Conservation (phyloP, 2,113 vertebrate genomes). For the Nothocercus julius region DNA sequence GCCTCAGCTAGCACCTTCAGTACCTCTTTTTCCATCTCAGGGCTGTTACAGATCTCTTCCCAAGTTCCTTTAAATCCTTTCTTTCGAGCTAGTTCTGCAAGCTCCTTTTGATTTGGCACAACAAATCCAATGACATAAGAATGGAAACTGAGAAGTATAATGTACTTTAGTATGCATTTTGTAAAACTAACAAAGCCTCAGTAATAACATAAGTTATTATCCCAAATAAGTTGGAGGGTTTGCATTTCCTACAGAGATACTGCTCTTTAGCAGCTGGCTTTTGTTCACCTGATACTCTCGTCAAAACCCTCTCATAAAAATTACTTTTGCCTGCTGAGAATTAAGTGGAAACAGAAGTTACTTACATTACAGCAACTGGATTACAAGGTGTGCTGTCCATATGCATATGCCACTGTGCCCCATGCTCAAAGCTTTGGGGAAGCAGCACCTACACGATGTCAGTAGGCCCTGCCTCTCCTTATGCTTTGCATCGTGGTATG, state of each 20-base stretch:
- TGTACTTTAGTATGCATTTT: conserved; percentile 32
- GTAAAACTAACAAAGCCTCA: background rate
- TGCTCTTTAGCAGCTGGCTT: conserved; percentile 28
- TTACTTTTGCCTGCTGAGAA: conserved; percentile 1
- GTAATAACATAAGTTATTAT: background rate
- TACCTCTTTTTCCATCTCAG: conserved; percentile 89
- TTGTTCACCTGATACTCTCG: conserved; percentile 48
- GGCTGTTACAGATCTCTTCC: conserved; percentile 89
- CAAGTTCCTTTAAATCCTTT: conserved; percentile 82
- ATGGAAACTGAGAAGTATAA: conserved; percentile 84
- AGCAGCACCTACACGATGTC: conserved; percentile 48
- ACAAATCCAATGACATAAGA: conserved; percentile 94
- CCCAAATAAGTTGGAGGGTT: background rate
- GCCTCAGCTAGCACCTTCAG: conserved; percentile 87
- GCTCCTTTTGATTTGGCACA: conserved; percentile 96
- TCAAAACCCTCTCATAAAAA: background rate
- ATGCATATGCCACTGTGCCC: conserved; percentile 64
- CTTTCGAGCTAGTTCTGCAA: conserved; percentile 84
- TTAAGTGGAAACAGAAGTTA: conserved; percentile 37
- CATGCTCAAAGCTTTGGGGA: conserved; percentile 51
- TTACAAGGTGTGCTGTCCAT: conserved; percentile 61
- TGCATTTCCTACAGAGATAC: background rate
- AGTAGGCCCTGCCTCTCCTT: conserved; percentile 50
- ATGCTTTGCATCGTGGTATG: conserved; percentile 39
- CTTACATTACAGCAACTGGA: conserved; percentile 61